Base-by-base conservation (phyloP, 2,113 vertebrate species). In the Pantherophis guttatus region DNA sequence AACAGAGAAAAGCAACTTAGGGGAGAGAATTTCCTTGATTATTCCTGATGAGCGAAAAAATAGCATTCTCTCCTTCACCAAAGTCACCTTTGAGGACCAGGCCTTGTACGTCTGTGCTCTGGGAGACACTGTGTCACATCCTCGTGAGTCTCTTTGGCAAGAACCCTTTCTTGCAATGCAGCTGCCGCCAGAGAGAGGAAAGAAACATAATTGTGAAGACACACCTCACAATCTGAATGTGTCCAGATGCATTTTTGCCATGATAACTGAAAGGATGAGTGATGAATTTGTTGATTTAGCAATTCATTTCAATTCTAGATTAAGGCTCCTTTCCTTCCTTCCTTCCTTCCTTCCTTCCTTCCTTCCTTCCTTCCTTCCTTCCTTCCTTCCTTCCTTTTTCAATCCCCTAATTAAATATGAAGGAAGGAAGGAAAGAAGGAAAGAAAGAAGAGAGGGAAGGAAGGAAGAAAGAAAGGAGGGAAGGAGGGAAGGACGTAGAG, bases 31-130 rank as follows among this genome's bases (percentile, higher is more conserved):
- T 9, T 89, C 5, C 3, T 90, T 70, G 29, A 4, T 23, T 50
- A 48, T 88, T 24, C 11, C 52, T 17, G 17, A 2, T 1, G n/a
- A 33, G 50, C 52, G 50, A 62, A 86, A 85, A 15, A 9, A 21
- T 24, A 95, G 24, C 23, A 57, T 2, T 7, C 33, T 91, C n/a
- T 57, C 21, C 33, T 57, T 86, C 11, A 23, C 33, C 59, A 2
- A 0, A 29, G 91, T 75, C 12, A 10, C 57, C 21, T 13, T 94
- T 92, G 44, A 23, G 17, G 93, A 96, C 1, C 10, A 58, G 15
- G 94, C 57, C 12, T 24, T 95, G 44, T 95, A 96, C 26, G 90
- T 94, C 85, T 96, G 96, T 59, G n/a, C 24, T 0, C 29, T 96
- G 87, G 0, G 0, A 50, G 89, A 3, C 15, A 96, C 94, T 93